Evolutionary conservation across 2,888 invertebrate genomes (phyloP).

Genomic region (Metacarcinus magister): DNA sequence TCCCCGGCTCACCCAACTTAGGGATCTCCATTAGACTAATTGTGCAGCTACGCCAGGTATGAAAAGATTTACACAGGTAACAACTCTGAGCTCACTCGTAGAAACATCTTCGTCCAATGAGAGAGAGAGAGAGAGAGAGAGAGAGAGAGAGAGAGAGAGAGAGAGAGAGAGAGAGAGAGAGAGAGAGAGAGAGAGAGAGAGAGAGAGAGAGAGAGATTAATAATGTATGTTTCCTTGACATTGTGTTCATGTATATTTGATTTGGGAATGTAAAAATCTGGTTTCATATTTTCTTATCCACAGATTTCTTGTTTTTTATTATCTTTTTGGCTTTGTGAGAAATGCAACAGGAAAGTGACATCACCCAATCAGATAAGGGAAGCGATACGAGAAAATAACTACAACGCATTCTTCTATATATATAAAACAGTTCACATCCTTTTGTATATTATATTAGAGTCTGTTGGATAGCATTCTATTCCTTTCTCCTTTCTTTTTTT

Average conservation of each 20-base stretch:
- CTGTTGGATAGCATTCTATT: background rate
- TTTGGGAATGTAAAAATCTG: background rate
- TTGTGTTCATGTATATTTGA: background rate
- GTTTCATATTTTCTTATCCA: background rate
- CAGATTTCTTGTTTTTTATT: background rate
- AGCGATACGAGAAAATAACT: background rate
- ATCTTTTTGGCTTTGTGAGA: background rate
- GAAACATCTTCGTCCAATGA: background rate
- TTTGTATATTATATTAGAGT: background rate
- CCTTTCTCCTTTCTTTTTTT: background rate
- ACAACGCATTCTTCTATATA: background rate
- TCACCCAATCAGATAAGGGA: background rate
- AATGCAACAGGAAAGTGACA: background rate
- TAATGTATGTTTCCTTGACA: background rate
- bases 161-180: slow-evolving; percentile 28
- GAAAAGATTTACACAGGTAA: background rate
- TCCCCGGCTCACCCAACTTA: background rate
- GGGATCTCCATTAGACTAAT: background rate
- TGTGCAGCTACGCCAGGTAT: background rate
- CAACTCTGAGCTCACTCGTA: background rate
- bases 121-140: slow-evolving; percentile 34
- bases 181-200: slow-evolving; percentile 26
- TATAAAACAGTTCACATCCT: background rate
- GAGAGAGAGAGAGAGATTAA: background rate
- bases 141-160: slow-evolving; percentile 39